Evolutionary conservation across 2,888 invertebrate genomes (phyloP).

Genomic region (Erynnis tages): DNA sequence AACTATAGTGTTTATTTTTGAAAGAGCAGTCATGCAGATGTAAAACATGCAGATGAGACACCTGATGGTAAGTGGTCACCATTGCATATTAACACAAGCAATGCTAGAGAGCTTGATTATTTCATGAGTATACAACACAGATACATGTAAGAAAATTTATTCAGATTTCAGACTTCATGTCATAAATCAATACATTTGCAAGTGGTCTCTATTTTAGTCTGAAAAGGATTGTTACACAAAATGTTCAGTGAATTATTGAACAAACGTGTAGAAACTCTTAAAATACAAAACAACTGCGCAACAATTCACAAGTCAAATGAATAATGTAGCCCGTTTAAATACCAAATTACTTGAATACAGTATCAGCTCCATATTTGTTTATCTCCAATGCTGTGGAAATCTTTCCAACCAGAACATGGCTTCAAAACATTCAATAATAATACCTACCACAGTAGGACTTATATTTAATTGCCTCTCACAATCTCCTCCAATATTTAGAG

Average conservation of each 20-base stretch:
- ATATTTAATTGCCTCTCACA: too few species aligned
- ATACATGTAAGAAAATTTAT: not conserved
- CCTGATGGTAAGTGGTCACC: too few species aligned
- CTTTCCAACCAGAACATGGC: too few species aligned
- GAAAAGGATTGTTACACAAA: slow-evolving; percentile 31
- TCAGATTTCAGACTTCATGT: not conserved
- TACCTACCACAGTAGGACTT: too few species aligned
- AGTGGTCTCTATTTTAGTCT: slow-evolving; percentile 7
- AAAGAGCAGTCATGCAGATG: too few species aligned
- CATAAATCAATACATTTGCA: slow-evolving; percentile 6
- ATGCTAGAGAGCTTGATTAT: too few species aligned
- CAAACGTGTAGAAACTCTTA: slow-evolving; percentile 45
- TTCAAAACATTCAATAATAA: too few species aligned
- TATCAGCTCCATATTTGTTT: slow-evolving; percentile 39
- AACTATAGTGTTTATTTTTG: too few species aligned
- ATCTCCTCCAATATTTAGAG: too few species aligned
- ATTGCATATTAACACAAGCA: too few species aligned
- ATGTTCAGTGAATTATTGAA: slow-evolving; percentile 48
- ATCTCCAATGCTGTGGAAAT: slow-evolving; percentile 4
- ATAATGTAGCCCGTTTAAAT: slow-evolving; percentile 58
- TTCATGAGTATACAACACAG: too few species aligned
- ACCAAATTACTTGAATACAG: slow-evolving; percentile 57
- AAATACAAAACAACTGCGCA: slow-evolving; percentile 51
- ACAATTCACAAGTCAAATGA: slow-evolving; percentile 43
- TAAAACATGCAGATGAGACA: too few species aligned